Base-by-base conservation (phyloP, 2,888 invertebrate species). In the Tinea pellionella region DNA sequence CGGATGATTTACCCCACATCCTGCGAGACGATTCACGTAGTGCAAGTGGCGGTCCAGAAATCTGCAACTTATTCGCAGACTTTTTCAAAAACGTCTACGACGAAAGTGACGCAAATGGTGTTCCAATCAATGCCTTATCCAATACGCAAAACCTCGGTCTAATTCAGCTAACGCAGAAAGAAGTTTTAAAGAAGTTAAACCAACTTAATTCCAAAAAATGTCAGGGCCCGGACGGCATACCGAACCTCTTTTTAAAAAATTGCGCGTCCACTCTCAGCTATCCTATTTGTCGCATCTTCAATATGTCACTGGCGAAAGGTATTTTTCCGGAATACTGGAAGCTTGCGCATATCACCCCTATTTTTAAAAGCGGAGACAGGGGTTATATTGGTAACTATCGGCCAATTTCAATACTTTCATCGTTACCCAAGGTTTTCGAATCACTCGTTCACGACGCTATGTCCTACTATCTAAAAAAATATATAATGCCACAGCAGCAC, bases 341-440 rank as follows among this genome's bases (percentile, higher is more conserved):
- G 59, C 51, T 30, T 1, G 61, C 61, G 1, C 19, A 61, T 15
- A 58, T 62, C 8, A 29, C 59, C 9, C 61, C 61, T 12, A 59
- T 61, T 15, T 55, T 16, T 37, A 61, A 61, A 58, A 19, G 11
- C 4, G 62, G 62, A 16, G 53, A 61, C 15, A 56, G 15, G n/a
- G 41, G 13, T 37, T n/a, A 19, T 9, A 60, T 56, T 37, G 18
- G 41, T 6, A 62, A 62, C 32, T 62, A 62, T 15, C 30, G 61
- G 11, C 61, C 61, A 2, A 60, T 62, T 2, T 60, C 59, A 13
- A 59, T 61, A 12, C 41, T 61, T 13, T 61, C 60, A 8, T 55
- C 47, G 47, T n/a, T 63, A 41, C 59, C 61, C 9, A 63, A 61
- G 51, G 11, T 60, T 2, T 61, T 60, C 37, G 62, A 63, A 43